Percentiles rank a stretch among this genome's conserved stretches.
Evolutionary conservation across 2,113 vertebrate species (phyloP).

Genomic region (Pipa parva): DNA sequence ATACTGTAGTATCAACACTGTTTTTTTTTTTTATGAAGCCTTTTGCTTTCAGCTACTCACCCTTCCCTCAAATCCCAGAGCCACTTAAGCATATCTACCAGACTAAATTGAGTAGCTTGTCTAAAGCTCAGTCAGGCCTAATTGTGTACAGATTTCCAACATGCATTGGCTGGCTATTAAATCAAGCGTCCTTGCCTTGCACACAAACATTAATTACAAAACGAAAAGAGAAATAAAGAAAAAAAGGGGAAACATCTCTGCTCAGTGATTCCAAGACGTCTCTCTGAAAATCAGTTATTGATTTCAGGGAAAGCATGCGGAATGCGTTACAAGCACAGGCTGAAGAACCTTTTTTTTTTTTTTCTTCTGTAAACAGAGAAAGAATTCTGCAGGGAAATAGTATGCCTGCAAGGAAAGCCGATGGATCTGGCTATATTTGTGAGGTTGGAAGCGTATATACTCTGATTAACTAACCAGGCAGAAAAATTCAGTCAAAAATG

Average conservation of each 20-base stretch:
- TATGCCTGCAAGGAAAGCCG: slow-evolving; percentile 2
- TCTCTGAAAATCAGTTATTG: slow-evolving; percentile 32
- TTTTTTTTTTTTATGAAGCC: not conserved
- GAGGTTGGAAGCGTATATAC: slow-evolving; percentile 8
- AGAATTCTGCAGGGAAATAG: slow-evolving; percentile 19
- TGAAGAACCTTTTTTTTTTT: not conserved
- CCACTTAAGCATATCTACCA: slow-evolving; percentile 21
- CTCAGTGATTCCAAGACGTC: slow-evolving; percentile 23
- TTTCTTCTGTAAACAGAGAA: not conserved
- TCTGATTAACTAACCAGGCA: slow-evolving; percentile 15
- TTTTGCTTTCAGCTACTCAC: slow-evolving; percentile 14
- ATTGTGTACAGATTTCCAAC: not conserved
- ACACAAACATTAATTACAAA: not conserved
- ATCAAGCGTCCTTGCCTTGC: not conserved
- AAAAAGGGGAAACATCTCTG: slow-evolving; percentile 9
- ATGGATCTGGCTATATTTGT: slow-evolving; percentile 10
- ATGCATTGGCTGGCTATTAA: slow-evolving; percentile 14
- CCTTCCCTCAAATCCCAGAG: slow-evolving; percentile 20
- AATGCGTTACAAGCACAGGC: slow-evolving; percentile 6
- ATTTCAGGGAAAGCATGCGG: slow-evolving; percentile 3
- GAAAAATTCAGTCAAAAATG: slow-evolving; percentile 3
- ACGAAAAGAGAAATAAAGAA: not conserved
- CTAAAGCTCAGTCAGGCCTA: slow-evolving; percentile 6
- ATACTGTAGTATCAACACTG: not conserved
- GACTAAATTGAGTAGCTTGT: not conserved